A percentile compares a stretch with the other conserved stretches of the same genome.
Conservation (phyloP, 2,113 vertebrate species). For the Tiliqua scincoides region DNA sequence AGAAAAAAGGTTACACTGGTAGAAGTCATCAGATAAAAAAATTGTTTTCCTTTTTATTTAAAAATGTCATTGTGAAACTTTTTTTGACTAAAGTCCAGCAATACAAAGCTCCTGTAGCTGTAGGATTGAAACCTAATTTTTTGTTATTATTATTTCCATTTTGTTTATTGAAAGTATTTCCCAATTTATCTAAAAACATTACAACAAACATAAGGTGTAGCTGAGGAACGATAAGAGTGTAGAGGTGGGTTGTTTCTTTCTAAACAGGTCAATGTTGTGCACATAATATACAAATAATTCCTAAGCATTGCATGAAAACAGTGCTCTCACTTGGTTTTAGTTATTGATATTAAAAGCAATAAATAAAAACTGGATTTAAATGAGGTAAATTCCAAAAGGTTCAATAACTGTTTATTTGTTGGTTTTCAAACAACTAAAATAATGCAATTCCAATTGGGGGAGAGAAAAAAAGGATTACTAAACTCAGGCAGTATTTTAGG, state of each 20-base stretch:
- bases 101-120: constrained; percentile 87
- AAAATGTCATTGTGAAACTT: constrained; percentile 92
- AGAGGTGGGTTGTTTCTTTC: constrained; percentile 44
- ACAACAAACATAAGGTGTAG: constrained; percentile 81
- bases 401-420: constrained; percentile 83
- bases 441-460: constrained; percentile 74
- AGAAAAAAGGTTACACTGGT: constrained; percentile 96
- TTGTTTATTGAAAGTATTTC: constrained; percentile 72
- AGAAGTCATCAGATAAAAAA: constrained; percentile 99
- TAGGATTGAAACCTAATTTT: constrained; percentile 77
- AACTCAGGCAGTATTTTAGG: constrained; percentile 84
- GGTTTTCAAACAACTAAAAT: constrained; percentile 80
- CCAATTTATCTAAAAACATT: constrained; percentile 91
- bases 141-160: constrained; percentile 67
- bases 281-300: constrained; percentile 95
- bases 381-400: constrained; percentile 88
- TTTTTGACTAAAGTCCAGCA: constrained; percentile 83
- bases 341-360: constrained; percentile 90
- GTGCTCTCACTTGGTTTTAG: constrained; percentile 79
- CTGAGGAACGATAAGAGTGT: constrained; percentile 73
- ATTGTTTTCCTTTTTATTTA: constrained; percentile 78
- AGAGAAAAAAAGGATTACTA: constrained; percentile 73
- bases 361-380: constrained; percentile 91
- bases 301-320: constrained; percentile 85
- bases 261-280: constrained; percentile 86